Evolutionary conservation across 2,113 vertebrate species (phyloP), one percentile per base, ranked within the genome.

Genomic region (Prinia subflava): DNA sequence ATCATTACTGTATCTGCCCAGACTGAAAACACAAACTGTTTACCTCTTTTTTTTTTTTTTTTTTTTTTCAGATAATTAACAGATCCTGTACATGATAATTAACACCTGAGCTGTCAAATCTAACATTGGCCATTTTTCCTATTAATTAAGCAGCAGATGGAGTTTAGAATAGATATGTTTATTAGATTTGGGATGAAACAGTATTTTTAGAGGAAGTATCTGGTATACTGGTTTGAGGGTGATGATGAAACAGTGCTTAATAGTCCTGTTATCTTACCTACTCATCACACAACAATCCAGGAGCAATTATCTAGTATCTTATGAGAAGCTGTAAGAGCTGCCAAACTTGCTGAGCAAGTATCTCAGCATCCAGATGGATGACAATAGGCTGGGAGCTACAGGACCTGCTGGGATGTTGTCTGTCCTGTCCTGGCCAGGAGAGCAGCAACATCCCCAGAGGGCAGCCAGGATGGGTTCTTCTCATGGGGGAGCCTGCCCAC

Each of bases 211-310:
- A 81, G 86, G 91, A 95, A 95, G 90, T 92, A 53, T 87, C 71
- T 95, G 75, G 46, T 65, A 33, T 83, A 83, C 86, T 95, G 78
- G 42, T 92, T 96, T 95, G 44, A n/a, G 13, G 63, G 39, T 59
- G 73, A 39, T 94, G 83, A 90, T 62, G 95, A 95, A 95, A 91
- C 50, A 89, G 41, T 33, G 46, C 63, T 77, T 96, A 95, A 95
- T 93, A 94, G 84, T 69, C 47, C 28, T 95, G 81, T 83, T 97
- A 97, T 97, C 96, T 95, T 76, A 78, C 78, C 39, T 92, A 76
- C 83, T 93, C 78, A 96, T 97, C 90, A 0, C 70, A 59, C 39
- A 90, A 80, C 94, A 95, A 97, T 92, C 46, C 92, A 71, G 77
- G 50, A 94, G 78, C 89, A 94, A 94, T 95, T 96, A 94, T 87